Evolutionary conservation across 2,113 vertebrate species (phyloP).

Genomic region (Mesembrinibis cayennensis): DNA sequence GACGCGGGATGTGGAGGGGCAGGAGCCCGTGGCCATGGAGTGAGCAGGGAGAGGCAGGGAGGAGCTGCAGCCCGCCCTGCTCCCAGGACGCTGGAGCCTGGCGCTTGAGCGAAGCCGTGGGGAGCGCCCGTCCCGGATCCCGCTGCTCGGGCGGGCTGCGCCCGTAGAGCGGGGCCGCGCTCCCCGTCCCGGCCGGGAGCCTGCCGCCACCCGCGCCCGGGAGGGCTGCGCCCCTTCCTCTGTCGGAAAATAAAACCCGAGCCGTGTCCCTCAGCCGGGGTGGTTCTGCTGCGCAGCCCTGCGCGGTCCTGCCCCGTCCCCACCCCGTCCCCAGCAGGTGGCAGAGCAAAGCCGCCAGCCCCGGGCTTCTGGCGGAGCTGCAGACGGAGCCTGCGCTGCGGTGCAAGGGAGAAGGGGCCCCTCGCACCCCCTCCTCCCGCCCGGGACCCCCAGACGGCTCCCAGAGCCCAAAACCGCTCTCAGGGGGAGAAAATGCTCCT

Average conservation of each 20-base stretch:
- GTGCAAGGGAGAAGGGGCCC: background rate
- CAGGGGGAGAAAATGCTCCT: rapidly evolving
- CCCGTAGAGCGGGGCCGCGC: rapidly evolving
- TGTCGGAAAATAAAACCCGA: background rate
- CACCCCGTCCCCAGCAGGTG: background rate
- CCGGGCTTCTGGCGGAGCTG: rapidly evolving
- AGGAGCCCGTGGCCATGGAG: slow-evolving; percentile 68
- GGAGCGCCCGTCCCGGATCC: rapidly evolving
- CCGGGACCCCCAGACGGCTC: background rate
- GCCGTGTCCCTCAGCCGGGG: rapidly evolving
- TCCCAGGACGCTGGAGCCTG: rapidly evolving
- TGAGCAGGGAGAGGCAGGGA: background rate
- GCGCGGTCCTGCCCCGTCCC: rapidly evolving
- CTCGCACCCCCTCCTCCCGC: too few relatives aligned
- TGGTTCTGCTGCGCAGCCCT: background rate
- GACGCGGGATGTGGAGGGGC: slow-evolving; percentile 84
- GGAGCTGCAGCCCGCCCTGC: background rate
- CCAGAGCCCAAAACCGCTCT: background rate
- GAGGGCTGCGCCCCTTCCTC: background rate
- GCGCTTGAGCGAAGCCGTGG: rapidly evolving
- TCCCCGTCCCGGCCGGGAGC: background rate
- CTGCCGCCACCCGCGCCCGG: background rate
- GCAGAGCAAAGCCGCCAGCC: background rate
- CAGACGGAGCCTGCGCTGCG: rapidly evolving
- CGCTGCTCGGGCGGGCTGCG: rapidly evolving